A percentile compares a stretch with the other conserved stretches of the same genome.
Evolutionary conservation across 2,113 vertebrate genomes (phyloP).

Genomic region (Gymnorhina tibicen): DNA sequence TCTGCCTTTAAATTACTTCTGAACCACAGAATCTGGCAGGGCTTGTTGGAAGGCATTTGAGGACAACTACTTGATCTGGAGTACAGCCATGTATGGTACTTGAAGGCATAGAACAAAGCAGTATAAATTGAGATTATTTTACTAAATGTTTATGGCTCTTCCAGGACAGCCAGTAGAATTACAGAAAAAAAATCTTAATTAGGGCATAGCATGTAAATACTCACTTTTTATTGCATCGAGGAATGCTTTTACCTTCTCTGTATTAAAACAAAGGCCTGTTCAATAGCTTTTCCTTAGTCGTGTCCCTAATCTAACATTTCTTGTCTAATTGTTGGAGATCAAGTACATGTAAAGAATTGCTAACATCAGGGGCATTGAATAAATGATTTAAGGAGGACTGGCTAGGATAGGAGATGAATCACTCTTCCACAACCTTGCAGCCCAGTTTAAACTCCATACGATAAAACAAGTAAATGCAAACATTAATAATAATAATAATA

Average conservation of each 20-base stretch:
- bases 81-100: conserved; percentile 80
- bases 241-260: conserved; percentile 59
- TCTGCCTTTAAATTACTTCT: conserved; percentile 84
- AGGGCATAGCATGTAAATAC: conserved; percentile 59
- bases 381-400: conserved; percentile 41
- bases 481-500: not conserved
- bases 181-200: conserved; percentile 53
- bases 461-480: not conserved
- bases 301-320: conserved; percentile 44
- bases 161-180: conserved; percentile 63
- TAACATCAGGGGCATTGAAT: not conserved
- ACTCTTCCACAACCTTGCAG: not conserved
- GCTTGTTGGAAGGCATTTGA: conserved; percentile 79
- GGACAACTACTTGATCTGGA: conserved; percentile 82
- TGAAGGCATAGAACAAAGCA: conserved; percentile 76
- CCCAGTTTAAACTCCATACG: not conserved
- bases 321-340: conserved; percentile 37
- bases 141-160: conserved; percentile 70
- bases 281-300: conserved; percentile 15
- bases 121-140: conserved; percentile 75
- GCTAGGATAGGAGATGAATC: not conserved
- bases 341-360: conserved; percentile 30
- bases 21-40: conserved; percentile 78
- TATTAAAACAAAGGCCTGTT: conserved; percentile 43
- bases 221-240: conserved; percentile 51